Percentiles rank a stretch among this genome's conserved stretches.
Conservation (phyloP, 2,113 vertebrate genomes). For the Colius striatus region DNA sequence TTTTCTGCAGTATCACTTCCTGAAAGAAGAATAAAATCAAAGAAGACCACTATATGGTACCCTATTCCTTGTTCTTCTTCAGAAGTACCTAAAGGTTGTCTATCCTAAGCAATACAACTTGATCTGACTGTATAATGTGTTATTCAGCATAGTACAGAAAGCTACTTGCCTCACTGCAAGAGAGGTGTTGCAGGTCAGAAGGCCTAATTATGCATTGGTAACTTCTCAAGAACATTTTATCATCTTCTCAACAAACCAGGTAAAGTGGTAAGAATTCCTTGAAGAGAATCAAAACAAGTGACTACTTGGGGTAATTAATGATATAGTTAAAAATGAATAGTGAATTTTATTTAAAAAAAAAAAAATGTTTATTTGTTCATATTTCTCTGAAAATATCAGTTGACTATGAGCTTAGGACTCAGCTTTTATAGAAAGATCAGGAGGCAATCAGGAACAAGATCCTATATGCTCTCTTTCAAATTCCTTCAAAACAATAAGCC, state of each 20-base stretch:
- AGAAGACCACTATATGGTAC: accelerated
- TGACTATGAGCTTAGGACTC: not conserved
- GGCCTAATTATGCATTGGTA: not conserved
- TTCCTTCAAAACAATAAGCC: not conserved
- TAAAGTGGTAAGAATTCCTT: not conserved
- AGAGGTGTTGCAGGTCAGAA: not conserved
- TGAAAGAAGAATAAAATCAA: not conserved
- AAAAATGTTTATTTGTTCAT: not conserved
- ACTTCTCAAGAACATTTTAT: not conserved
- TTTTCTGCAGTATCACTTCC: not conserved
- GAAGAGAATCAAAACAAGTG: not conserved
- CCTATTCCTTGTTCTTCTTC: not conserved
- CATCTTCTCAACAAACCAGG: not conserved
- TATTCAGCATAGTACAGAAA: not conserved
- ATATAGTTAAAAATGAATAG: not conserved
- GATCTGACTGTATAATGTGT: not conserved
- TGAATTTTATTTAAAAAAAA: not conserved
- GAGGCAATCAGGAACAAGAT: not conserved
- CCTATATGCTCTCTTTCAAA: accelerated
- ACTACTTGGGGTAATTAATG: not conserved
- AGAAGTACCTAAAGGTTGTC: not conserved
- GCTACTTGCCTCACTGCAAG: not conserved
- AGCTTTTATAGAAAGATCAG: not conserved
- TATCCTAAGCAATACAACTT: not conserved
- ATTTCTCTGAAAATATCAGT: not conserved